A percentile compares a stretch with the other conserved stretches of the same genome.
Conservation (phyloP, 2,113 vertebrate species). For the Fulica atra region DNA sequence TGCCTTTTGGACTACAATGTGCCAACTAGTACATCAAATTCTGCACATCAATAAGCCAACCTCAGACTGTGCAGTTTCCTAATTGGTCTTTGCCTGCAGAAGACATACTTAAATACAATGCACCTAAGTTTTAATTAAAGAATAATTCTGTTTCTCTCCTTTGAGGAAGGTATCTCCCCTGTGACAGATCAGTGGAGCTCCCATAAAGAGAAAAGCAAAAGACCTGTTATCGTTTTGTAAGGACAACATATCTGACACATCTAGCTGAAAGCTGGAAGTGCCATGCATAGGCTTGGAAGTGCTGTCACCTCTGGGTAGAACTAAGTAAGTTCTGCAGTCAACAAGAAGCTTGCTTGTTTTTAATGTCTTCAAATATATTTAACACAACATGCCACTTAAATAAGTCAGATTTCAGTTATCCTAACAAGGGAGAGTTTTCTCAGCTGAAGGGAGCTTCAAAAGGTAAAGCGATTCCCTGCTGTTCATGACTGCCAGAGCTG, state of each 20-base stretch:
- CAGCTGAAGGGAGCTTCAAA: conserved; percentile 20
- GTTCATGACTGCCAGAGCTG: not conserved
- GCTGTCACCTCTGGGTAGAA: not conserved
- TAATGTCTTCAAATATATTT: not conserved
- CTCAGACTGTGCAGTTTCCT: not conserved
- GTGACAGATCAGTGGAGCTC: not conserved
- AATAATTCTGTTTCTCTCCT: not conserved
- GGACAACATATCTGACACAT: not conserved
- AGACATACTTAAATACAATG: not conserved
- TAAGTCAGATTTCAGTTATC: not conserved
- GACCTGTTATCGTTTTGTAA: not conserved
- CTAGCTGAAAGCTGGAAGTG: not conserved
- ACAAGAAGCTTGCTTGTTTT: not conserved
- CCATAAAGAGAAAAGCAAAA: not conserved
- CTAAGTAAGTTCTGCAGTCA: not conserved
- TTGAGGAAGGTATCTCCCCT: not conserved
- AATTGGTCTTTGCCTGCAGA: not conserved
- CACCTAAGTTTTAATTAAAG: not conserved
- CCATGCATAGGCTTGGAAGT: not conserved
- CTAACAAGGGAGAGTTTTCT: conserved; percentile 12
- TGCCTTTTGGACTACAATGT: not conserved
- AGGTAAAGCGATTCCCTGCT: not conserved
- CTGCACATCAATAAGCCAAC: not conserved
- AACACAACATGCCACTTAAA: not conserved
- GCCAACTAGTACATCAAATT: not conserved